Evolutionary conservation across 2,113 vertebrate species (phyloP), one percentile per base, ranked within the genome.

Genomic region (Heptranchias perlo): DNA sequence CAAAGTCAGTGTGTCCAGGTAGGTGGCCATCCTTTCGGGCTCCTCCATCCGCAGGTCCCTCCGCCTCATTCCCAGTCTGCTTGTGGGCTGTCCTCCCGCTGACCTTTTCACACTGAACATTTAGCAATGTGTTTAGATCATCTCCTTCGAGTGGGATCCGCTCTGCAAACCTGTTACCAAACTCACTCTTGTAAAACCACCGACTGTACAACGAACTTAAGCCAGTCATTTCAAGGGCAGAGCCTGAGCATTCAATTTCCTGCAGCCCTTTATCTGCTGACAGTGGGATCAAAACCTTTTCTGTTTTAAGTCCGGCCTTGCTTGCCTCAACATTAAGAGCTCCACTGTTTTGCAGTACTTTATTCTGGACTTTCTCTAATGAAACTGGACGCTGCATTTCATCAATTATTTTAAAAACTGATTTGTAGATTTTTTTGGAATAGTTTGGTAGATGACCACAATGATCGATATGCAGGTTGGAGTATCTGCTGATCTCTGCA

Each of bases 361-460:
- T 21, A 16, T 61, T 13, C 87, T 54, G 54, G 4, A 6, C 14
- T 92, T 35, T n/a, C 31, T 16, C 31, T n/a, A 18, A 58, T 58
- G 87, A 11, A n/a, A 35, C 52, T 92, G 54, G 54, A 61, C 16
- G 31, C 18, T 91, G n/a, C 4, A 8, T 7, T 10, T 49, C 96
- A 23, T 96, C 39, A 0, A 64, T 61, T 23, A 78, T 73, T 54
- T 35, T 44, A 93, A 96, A 96, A 13, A 96, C 69, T 8, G 96
- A 96, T 2, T 87, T 39, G 78, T 96, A 96, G 0, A n/a, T 76
- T 89, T 67, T 96, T 54, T 93, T 96, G 7, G 39, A 93, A 92
- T 61, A 0, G 64, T 35, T 18, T 69, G 35, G 8, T 7, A 4
- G 18, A n/a, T 92, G 28, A 58, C 35, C 87, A 89, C 49, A 89